Percentiles rank a stretch among this genome's conserved stretches.
phyloP scores from a whole-genome alignment of 2,888 invertebrate species.

The Drosophila suboccidentalis region DNA sequence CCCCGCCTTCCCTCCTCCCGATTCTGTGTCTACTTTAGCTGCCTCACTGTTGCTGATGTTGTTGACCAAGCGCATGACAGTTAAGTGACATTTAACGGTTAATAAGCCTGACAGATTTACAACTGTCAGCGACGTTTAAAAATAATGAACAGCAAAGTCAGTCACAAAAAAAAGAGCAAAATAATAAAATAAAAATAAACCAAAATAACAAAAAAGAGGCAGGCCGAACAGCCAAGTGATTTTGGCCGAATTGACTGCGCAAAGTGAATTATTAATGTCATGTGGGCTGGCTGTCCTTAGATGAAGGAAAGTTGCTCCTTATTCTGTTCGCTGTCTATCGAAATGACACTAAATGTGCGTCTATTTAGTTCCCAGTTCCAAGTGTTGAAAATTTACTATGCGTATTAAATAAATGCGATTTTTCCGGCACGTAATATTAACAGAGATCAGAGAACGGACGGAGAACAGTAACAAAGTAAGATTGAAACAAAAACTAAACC shows the following conservation, averaged over 20 bases:
- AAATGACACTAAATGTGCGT: constrained; percentile 74
- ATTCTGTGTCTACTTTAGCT: constrained; percentile 7
- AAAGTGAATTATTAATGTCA: constrained; percentile 82
- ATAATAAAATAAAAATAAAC: constrained; percentile 22
- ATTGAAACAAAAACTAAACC: constrained; percentile 6
- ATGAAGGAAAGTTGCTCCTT: neutral
- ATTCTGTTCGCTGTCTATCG: constrained; percentile 54
- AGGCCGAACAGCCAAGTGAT: constrained; percentile 68
- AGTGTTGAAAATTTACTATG: constrained; percentile 78
- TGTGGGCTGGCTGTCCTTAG: constrained; percentile 41
- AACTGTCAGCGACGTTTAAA: constrained; percentile 78
- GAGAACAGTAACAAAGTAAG: constrained; percentile 15
- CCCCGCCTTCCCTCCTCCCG: neutral
- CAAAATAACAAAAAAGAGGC: constrained; percentile 4
- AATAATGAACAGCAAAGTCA: constrained; percentile 73
- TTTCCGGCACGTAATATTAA: constrained; percentile 54
- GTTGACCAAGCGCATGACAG: constrained; percentile 71
- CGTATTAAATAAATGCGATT: constrained; percentile 78
- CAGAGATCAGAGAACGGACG: constrained; percentile 9
- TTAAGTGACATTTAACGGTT: constrained; percentile 82
- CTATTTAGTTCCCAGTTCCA: constrained; percentile 77
- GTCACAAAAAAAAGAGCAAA: constrained; percentile 26
- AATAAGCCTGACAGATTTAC: constrained; percentile 82
- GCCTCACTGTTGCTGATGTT: constrained; percentile 37
- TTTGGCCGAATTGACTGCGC: constrained; percentile 79